A percentile compares a stretch with the other conserved stretches of the same genome.
Evolutionary conservation across 2,113 vertebrate species (phyloP).

Genomic region (Dipodomys ordii): DNA sequence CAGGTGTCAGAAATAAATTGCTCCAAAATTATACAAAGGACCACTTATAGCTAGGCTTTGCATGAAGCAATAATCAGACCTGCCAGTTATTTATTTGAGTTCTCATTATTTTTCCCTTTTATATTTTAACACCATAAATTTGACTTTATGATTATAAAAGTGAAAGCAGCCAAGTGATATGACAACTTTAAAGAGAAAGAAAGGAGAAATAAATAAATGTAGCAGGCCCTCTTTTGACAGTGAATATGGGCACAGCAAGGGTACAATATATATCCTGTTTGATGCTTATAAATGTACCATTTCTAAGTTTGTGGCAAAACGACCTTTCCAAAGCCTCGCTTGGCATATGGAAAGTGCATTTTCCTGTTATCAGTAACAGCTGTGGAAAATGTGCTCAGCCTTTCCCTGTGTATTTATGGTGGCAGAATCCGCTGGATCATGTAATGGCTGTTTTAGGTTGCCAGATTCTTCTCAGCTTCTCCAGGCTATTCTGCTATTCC

Average conservation of each 20-base stretch:
- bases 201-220: conserved; percentile 16
- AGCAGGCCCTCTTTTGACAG: background rate
- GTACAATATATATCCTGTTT: background rate
- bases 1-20: conserved; percentile 34
- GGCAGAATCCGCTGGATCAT: conserved; percentile 5
- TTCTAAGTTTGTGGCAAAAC: conserved; percentile 27
- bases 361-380: conserved; percentile 51
- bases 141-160: conserved; percentile 65
- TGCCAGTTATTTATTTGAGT: conserved; percentile 49
- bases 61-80: conserved; percentile 6
- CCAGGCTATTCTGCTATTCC: background rate
- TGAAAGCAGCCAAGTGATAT: conserved; percentile 46
- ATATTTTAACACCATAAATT: conserved; percentile 35
- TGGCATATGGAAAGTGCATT: background rate
- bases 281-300: background rate
- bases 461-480: background rate
- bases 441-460: background rate
- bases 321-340: conserved; percentile 49
- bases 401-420: conserved; percentile 26
- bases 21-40: conserved; percentile 15
- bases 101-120: background rate
- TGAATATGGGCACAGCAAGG: background rate
- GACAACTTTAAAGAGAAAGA: background rate
- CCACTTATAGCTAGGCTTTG: conserved; percentile 1
- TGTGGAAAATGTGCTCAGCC: background rate